Evolutionary conservation across 1,140 invertebrate species (phyloP), one percentile per base, ranked within the genome.

Genomic region (Gryon sp.): DNA sequence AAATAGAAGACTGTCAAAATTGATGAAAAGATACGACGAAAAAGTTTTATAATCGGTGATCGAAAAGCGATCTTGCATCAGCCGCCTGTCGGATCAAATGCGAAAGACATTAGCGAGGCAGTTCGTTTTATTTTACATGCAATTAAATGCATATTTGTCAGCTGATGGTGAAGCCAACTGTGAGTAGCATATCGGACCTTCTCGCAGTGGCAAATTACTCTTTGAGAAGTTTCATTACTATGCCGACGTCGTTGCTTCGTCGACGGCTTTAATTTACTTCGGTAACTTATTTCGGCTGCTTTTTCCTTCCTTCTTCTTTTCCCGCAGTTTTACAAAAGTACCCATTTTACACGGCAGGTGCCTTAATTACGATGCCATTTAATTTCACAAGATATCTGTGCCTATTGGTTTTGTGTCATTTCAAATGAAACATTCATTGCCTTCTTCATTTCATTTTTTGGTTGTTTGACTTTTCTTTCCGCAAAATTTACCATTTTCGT

Each of bases 181-280:
- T 55, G 76, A 66, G 62, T 60, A 59, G 66, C 72, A 69, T 73
- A 79, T 79, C 66, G 68, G 77, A 72, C 66, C 60, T n/a, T n/a
- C n/a, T 76, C 34, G 38, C 72, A 52, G 38, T 63, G 62, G 66
- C 62, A 76, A 76, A 76, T 79, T 79, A 76, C 72, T 73, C 66
- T 76, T 76, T 76, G 62, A 72, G 66, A 76, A 75, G 76, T 79
- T 74, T 79, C 76, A 79, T 79, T 75, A 76, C 59, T 79, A 79
- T 79, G 72, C 77, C 57, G 38, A 46, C 60, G 65, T 68, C 59
- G 72, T 76, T 75, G 55, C 72, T 57, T 72, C 65, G 72, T 75
- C 60, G 70, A 76, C 63, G 60, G 59, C 65, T 79, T 79, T 75
- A 79, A 79, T 79, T 79, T 79, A 79, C 76, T 70, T 66, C 45